Evolutionary conservation across 2,888 invertebrate genomes (phyloP).

Genomic region (Habroteleia sp.): DNA sequence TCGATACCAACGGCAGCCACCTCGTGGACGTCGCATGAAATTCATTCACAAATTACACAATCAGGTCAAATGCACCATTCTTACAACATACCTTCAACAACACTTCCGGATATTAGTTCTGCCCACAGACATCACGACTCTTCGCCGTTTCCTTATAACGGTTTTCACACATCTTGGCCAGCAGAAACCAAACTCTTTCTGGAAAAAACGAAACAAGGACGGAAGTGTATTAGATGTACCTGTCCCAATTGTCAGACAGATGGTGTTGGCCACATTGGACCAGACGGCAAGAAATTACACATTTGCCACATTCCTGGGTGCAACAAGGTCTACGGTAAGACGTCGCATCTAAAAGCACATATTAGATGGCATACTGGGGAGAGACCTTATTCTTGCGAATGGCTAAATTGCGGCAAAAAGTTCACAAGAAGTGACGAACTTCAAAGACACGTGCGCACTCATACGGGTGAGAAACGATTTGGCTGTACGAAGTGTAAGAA

Average conservation of each 20-base stretch:
- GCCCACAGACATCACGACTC: slow-evolving; percentile 68
- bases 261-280: slow-evolving; percentile 86
- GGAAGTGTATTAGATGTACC: slow-evolving; percentile 89
- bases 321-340: slow-evolving; percentile 94
- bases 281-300: slow-evolving; percentile 91
- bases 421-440: slow-evolving; percentile 96
- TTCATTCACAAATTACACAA: slow-evolving; percentile 41
- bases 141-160: slow-evolving; percentile 59
- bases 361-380: slow-evolving; percentile 96
- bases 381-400: slow-evolving; percentile 93
- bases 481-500: slow-evolving; percentile 93
- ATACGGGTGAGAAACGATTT: slow-evolving; percentile 94
- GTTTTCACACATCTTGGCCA: slow-evolving; percentile 68
- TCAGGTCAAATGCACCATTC: slow-evolving; percentile 67
- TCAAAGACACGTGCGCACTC: slow-evolving; percentile 90
- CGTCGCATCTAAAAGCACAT: slow-evolving; percentile 96
- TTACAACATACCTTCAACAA: slow-evolving; percentile 73
- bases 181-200: slow-evolving; percentile 63
- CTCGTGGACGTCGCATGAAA: slow-evolving; percentile 67
- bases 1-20: slow-evolving; percentile 51
- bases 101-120: slow-evolving; percentile 68
- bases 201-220: slow-evolving; percentile 66
- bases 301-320: slow-evolving; percentile 94
- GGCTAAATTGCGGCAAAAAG: slow-evolving; percentile 93
- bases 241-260: slow-evolving; percentile 91